phyloP scores from a whole-genome alignment of 1,140 invertebrate genomes.

The Brachionus paranguensis region DNA sequence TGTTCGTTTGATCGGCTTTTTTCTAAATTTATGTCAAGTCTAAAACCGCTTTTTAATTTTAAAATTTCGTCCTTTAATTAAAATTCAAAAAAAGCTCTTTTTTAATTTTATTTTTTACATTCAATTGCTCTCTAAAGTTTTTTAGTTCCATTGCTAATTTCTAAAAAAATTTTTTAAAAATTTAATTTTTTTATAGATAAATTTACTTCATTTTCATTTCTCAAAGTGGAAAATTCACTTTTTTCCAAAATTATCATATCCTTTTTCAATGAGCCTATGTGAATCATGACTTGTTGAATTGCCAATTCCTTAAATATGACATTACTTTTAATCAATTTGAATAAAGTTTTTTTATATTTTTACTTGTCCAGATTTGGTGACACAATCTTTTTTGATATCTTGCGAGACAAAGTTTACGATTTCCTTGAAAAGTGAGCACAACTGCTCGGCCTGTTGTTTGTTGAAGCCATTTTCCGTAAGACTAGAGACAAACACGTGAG shows the following conservation, averaged over 20 bases:
- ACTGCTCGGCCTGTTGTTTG: not conserved
- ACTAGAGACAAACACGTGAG: constrained; percentile 22
- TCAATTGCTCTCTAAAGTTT: not conserved
- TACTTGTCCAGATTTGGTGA: constrained; percentile 34
- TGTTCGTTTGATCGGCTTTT: constrained; percentile 50
- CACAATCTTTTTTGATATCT: constrained; percentile 36
- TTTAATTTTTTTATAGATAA: not conserved
- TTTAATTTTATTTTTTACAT: not conserved
- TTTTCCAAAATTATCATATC: constrained; percentile 56
- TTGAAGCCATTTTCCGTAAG: constrained; percentile 4
- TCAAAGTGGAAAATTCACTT: constrained; percentile 53
- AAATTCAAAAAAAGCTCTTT: not conserved
- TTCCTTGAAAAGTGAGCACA: constrained; percentile 20
- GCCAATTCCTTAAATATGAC: constrained; percentile 48
- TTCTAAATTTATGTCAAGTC: constrained; percentile 54
- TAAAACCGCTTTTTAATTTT: constrained; percentile 50
- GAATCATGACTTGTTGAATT: constrained; percentile 51
- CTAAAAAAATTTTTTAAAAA: not conserved
- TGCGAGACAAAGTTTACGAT: constrained; percentile 25
- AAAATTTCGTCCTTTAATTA: constrained; percentile 47
- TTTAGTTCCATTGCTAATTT: constrained; percentile 1
- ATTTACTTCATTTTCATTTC: constrained; percentile 52
- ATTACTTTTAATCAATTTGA: not conserved
- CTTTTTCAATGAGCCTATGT: constrained; percentile 52
- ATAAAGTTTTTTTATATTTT: not conserved